Conservation (phyloP, 2,797 vertebrate species). For the Masticophis lateralis region DNA sequence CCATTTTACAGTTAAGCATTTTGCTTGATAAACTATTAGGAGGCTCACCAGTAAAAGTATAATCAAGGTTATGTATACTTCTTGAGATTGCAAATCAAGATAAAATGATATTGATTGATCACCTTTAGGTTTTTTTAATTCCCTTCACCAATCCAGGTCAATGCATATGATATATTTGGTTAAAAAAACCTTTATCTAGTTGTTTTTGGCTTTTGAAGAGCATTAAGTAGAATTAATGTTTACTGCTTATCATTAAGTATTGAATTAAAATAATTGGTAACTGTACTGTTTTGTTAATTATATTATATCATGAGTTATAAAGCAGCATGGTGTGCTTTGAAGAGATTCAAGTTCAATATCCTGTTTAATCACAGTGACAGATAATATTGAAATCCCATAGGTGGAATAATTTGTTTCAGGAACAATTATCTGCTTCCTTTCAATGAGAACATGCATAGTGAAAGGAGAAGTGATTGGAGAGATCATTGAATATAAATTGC, state of each 20-base stretch:
- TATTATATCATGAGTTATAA: slow-evolving; percentile 55
- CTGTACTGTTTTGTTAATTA: slow-evolving; percentile 61
- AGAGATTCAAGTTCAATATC: slow-evolving; percentile 58
- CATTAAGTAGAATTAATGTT: slow-evolving; percentile 35
- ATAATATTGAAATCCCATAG: slow-evolving; percentile 57
- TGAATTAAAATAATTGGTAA: background rate
- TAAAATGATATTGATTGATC: slow-evolving; percentile 28
- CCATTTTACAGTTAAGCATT: background rate
- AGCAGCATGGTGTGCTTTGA: slow-evolving; percentile 54
- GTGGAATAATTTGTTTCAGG: slow-evolving; percentile 44
- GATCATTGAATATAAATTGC: slow-evolving; percentile 44
- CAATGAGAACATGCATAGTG: slow-evolving; percentile 27
- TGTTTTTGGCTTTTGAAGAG: slow-evolving; percentile 19
- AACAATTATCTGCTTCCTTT: slow-evolving; percentile 46
- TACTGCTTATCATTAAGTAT: background rate
- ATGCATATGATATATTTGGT: too few species aligned
- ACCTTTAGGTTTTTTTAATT: background rate
- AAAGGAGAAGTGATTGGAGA: slow-evolving; percentile 32
- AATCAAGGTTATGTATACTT: background rate
- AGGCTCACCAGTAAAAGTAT: background rate
- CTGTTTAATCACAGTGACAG: slow-evolving; percentile 59
- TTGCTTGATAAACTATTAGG: background rate
- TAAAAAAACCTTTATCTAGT: background rate
- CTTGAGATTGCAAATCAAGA: background rate
- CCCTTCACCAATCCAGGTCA: too few species aligned